Conservation (phyloP, 2,113 vertebrate genomes). For the Oreochromis niloticus region DNA sequence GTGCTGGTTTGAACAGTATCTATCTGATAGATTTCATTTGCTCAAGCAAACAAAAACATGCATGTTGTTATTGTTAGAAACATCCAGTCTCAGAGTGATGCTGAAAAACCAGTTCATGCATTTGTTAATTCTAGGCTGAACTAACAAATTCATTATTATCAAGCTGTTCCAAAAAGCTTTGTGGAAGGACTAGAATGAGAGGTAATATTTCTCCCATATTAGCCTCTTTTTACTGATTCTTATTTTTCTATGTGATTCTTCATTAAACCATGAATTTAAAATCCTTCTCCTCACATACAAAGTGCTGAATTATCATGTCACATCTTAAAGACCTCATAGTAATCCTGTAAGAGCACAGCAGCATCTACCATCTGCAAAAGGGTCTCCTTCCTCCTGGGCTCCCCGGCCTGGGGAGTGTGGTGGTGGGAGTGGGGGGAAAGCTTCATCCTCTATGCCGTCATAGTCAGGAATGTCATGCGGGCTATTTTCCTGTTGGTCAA, state of each 20-base stretch:
- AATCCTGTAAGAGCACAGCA: neutral
- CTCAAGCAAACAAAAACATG: neutral
- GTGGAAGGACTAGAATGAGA: neutral
- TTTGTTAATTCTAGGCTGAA: neutral
- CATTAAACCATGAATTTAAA: neutral
- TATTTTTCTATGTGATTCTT: neutral
- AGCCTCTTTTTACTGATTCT: neutral
- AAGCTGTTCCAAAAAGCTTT: neutral
- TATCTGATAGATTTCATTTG: neutral
- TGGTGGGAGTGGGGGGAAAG: constrained; percentile 83
- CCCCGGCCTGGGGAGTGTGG: constrained; percentile 78
- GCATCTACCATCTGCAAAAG: constrained; percentile 66
- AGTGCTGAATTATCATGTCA: neutral
- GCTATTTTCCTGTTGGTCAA: constrained; percentile 66
- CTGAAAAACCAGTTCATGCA: neutral
- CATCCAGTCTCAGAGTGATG: too few relatives aligned
- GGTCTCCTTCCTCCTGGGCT: constrained; percentile 47
- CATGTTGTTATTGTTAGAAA: too few relatives aligned
- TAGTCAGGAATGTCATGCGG: constrained; percentile 67
- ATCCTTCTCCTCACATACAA: neutral
- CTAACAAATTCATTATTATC: neutral
- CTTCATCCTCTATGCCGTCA: constrained; percentile 78
- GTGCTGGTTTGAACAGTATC: neutral
- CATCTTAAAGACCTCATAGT: neutral
- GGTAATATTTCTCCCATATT: neutral